Conservation (phyloP, 2,797 vertebrate species). For the Chelon auratus region DNA sequence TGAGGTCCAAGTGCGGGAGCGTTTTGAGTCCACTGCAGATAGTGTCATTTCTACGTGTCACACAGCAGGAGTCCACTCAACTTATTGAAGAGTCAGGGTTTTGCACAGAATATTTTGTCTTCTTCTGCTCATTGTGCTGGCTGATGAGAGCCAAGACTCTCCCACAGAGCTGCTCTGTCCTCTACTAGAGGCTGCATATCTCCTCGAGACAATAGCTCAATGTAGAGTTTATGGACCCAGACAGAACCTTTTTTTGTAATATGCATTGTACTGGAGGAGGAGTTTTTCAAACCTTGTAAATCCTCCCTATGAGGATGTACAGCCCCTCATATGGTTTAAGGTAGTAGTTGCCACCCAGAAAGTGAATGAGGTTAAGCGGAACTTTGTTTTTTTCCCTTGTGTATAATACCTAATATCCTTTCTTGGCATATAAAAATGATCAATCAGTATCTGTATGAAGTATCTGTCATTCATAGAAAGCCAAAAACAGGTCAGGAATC, state of each 20-base stretch:
- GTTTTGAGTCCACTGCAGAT: constrained; percentile 55
- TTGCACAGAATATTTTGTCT: constrained; percentile 55
- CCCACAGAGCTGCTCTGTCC: constrained; percentile 37
- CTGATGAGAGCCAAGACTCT: constrained; percentile 38
- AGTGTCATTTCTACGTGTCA: constrained; percentile 59
- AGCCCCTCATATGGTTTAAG: too few relatives aligned
- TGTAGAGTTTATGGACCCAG: background rate
- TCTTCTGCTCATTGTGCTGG: constrained; percentile 32
- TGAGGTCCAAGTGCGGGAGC: constrained; percentile 59
- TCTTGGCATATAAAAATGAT: too few relatives aligned
- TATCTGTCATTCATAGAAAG: too few relatives aligned
- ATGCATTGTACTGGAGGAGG: background rate
- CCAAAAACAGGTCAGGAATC: too few relatives aligned
- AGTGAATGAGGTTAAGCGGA: too few relatives aligned
- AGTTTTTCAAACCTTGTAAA: background rate
- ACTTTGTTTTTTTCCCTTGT: too few relatives aligned
- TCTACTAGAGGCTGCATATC: constrained; percentile 13
- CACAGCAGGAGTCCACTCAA: constrained; percentile 58
- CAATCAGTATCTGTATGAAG: too few relatives aligned
- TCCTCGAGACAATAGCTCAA: constrained; percentile 15
- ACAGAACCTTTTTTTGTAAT: background rate
- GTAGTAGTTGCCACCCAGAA: too few relatives aligned
- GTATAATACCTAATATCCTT: too few relatives aligned
- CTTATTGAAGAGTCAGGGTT: constrained; percentile 50
- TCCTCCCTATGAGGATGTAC: too few relatives aligned